phyloP scores from a whole-genome alignment of 2,888 invertebrate genomes.

The Latrodectus elegans region DNA sequence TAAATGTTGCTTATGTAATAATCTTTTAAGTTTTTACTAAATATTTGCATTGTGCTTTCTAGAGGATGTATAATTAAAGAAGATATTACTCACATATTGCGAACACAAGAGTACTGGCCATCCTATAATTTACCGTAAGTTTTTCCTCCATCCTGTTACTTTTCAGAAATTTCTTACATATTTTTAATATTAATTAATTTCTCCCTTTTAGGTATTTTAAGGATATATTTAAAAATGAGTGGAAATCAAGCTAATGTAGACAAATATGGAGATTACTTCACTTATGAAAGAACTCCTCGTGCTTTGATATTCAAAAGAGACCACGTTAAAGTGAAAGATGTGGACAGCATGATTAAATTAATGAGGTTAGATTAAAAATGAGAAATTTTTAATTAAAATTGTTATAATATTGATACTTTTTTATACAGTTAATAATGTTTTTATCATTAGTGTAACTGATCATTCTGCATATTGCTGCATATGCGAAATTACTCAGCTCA shows the following conservation, averaged over 20 bases:
- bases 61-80: constrained; percentile 46
- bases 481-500: not conserved
- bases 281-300: constrained; percentile 80
- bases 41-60: constrained; percentile 12
- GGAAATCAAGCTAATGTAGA: constrained; percentile 79
- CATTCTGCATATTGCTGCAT: not conserved
- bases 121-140: constrained; percentile 82
- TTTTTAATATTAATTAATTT: not conserved
- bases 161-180: not conserved
- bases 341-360: constrained; percentile 79
- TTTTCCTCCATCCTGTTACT: not conserved
- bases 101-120: constrained; percentile 82
- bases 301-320: constrained; percentile 81
- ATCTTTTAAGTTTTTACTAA: not conserved
- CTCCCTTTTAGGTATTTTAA: constrained; percentile 78
- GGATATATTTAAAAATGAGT: constrained; percentile 80
- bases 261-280: constrained; percentile 80
- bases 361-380: constrained; percentile 75
- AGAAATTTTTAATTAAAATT: no score
- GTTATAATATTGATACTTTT: no score
- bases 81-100: constrained; percentile 82
- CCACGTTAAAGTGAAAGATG: constrained; percentile 78
- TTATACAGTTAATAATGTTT: no score
- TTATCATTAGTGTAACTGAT: no score
- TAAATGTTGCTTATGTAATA: not conserved